Evolutionary conservation across 2,113 vertebrate genomes (phyloP), one percentile per base, ranked within the genome.

Genomic region (Bubo bubo): DNA sequence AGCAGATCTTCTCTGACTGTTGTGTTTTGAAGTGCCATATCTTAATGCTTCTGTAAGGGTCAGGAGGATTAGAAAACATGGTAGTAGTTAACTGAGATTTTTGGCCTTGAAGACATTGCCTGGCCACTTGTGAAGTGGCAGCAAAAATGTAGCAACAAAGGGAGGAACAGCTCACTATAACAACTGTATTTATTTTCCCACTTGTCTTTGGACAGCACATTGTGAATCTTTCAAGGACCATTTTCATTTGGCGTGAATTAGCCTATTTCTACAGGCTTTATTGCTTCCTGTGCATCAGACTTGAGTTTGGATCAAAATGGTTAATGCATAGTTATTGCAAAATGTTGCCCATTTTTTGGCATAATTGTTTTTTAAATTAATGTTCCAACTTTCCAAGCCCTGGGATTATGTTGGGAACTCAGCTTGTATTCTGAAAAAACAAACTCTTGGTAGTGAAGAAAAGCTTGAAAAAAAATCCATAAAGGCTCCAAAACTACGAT

Each of bases 371-470:
- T 95, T 93, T 53, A 76, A 95, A 75, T 91, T 75, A 75, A 64
- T 58, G 81, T 86, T 94, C 87, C 90, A 90, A 32, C 34, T 95
- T 96, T 86, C 79, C 53, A 74, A 79, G 77, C 19, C 58, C 20
- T 93, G 77, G 71, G 58, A 95, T 97, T 95, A 94, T 82, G 49
- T 79, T 90, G 74, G 90, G 58, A 97, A 62, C 77, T 76, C 23
- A 93, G 45, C 80, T 91, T 73, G 35, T 91, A 17, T 85, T 92
- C 87, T 95, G 41, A 68, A 88, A 96, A 85, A 93, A 85, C 66
- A 89, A 93, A 50, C 74, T 87, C 56, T 72, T 82, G 74, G 66
- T 95, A 90, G 74, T 96, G 70, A 95, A 90, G 92, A 90, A 95
- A 96, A 95, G 16, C 86, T 80, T 76, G 59, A 47, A 63, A 79